These are phyloP conservation scores for Philotrypesis tridentata DNA, from an alignment of 1,140 invertebrate species.

Conservation along the genomic window DNA sequence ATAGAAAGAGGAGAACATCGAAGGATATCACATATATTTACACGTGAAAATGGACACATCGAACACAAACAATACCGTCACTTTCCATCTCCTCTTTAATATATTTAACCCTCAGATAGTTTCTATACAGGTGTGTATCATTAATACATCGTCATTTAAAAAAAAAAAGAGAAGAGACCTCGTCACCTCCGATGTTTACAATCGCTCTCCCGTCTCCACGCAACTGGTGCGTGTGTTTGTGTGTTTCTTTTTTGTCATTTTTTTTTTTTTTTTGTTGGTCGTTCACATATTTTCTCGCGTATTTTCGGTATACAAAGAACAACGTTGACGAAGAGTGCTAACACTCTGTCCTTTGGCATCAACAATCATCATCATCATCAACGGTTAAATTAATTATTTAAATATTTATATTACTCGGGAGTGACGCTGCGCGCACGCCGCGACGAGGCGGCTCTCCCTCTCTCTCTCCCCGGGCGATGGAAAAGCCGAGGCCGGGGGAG, in stretches of 20 bases:
- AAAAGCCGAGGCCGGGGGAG: no score
- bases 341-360: slow-evolving; percentile 30
- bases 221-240: slow-evolving; percentile 13
- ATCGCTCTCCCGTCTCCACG: neutral
- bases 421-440: neutral
- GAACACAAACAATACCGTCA: neutral
- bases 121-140: slow-evolving; percentile 7
- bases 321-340: slow-evolving; percentile 6
- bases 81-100: neutral
- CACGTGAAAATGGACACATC: neutral
- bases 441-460: neutral
- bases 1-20: neutral
- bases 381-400: slow-evolving; percentile 11
- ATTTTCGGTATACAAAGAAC: slow-evolving; percentile 38
- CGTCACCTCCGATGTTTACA: neutral
- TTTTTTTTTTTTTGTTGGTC: slow-evolving; percentile 17
- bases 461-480: no score
- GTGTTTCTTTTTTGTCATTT: slow-evolving; percentile 17
- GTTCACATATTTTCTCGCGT: slow-evolving; percentile 7
- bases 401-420: neutral
- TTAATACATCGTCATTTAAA: neutral
- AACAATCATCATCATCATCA: neutral
- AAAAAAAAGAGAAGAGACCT: slow-evolving; percentile 12
- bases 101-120: slow-evolving; percentile 4
- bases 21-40: no score